Evolutionary conservation across 2,113 vertebrate species (phyloP).

Genomic region (Grammomys dolichurus): DNA sequence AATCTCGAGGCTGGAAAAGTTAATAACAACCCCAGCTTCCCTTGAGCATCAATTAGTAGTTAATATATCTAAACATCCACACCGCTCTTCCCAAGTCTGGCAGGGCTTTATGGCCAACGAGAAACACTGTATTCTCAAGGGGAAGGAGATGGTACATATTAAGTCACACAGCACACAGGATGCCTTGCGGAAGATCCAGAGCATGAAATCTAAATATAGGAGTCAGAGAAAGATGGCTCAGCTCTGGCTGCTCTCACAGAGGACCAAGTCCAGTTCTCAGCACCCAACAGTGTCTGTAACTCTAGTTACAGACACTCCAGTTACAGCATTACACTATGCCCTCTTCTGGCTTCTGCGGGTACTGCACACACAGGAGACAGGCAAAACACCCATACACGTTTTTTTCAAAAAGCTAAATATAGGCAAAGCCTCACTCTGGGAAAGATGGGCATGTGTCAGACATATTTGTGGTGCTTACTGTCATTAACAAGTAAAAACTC

Average conservation of each 20-base stretch:
- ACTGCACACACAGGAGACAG: background rate
- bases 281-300: background rate
- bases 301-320: background rate
- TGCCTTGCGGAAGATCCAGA: background rate
- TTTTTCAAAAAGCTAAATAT: background rate
- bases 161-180: background rate
- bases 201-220: background rate
- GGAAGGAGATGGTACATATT: background rate
- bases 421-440: background rate
- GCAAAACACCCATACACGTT: background rate
- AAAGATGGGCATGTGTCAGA: background rate
- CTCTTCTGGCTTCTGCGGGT: background rate
- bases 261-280: background rate
- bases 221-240: background rate
- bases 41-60: background rate
- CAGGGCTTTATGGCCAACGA: background rate
- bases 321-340: background rate
- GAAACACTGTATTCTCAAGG: constrained; percentile 60
- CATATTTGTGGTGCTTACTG: background rate
- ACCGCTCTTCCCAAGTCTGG: background rate
- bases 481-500: constrained; percentile 12
- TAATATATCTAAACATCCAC: constrained; percentile 32
- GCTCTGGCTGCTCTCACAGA: background rate
- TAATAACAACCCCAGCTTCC: background rate
- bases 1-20: background rate